phyloP scores from a whole-genome alignment of 2,888 invertebrate genomes.

The Molanna angustata region DNA sequence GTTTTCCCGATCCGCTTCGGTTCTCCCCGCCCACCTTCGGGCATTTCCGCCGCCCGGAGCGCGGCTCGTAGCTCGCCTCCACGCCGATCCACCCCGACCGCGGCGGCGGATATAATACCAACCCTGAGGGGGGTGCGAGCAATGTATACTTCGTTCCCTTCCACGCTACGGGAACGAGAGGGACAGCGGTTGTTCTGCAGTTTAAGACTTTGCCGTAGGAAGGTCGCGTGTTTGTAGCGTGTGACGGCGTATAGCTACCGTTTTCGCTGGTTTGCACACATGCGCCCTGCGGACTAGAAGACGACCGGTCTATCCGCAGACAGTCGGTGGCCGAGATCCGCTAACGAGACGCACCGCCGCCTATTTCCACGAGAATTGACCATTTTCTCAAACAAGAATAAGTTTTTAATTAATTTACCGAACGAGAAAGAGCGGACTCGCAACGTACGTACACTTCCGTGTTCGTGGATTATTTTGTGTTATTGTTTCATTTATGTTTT shows the following conservation, averaged over 20 bases:
- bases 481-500: constrained; percentile 13
- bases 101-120: too few relatives aligned
- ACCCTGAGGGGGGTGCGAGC: too few relatives aligned
- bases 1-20: constrained; percentile 37
- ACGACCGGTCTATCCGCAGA: constrained; percentile 27
- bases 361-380: constrained; percentile 29
- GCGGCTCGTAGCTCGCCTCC: constrained; percentile 33
- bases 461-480: constrained; percentile 9
- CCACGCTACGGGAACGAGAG: too few relatives aligned
- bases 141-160: too few relatives aligned
- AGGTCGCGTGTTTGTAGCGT: background rate
- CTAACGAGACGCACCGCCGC: constrained; percentile 28
- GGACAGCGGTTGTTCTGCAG: constrained; percentile 36
- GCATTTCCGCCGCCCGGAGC: constrained; percentile 33
- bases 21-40: constrained; percentile 40
- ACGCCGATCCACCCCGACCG: too few relatives aligned
- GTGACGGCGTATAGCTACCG: constrained; percentile 17
- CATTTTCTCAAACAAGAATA: constrained; percentile 23
- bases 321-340: constrained; percentile 32
- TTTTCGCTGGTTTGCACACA: constrained; percentile 28
- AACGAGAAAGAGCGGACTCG: constrained; percentile 8
- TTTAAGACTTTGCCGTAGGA: constrained; percentile 4
- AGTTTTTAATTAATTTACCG: constrained; percentile 20
- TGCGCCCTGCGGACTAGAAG: constrained; percentile 28
- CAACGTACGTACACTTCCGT: constrained; percentile 16